Conservation (phyloP, 2,888 invertebrate species). For the Caenorhabditis zanzibari region DNA sequence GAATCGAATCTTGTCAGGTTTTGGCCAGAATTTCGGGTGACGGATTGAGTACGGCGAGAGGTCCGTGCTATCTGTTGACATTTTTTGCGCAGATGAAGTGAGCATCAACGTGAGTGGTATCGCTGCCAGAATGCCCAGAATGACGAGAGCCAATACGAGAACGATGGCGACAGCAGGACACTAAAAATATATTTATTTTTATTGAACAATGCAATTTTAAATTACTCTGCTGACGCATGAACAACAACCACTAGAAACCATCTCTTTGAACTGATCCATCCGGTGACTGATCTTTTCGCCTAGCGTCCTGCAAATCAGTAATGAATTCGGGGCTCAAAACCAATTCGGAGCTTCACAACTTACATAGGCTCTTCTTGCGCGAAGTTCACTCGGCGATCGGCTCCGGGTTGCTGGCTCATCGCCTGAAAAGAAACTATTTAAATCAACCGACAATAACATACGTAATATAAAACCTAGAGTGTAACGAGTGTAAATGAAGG, state of each 20-base stretch:
- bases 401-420: slow-evolving; percentile 45
- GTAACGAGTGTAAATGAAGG: not conserved
- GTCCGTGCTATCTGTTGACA: slow-evolving; percentile 49
- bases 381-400: slow-evolving; percentile 52
- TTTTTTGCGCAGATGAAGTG: slow-evolving; percentile 53
- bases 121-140: slow-evolving; percentile 66
- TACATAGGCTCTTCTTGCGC: slow-evolving; percentile 60
- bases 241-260: slow-evolving; percentile 49
- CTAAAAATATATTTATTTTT: slow-evolving; percentile 28
- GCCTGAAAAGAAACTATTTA: slow-evolving; percentile 11
- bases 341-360: not conserved
- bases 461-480: too few relatives aligned
- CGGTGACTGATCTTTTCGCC: slow-evolving; percentile 62
- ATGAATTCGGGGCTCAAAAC: not conserved
- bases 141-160: slow-evolving; percentile 62
- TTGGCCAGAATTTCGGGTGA: slow-evolving; percentile 61
- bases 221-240: slow-evolving; percentile 42
- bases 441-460: not conserved
- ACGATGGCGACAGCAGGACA: slow-evolving; percentile 71
- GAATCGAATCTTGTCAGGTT: slow-evolving; percentile 49
- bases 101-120: slow-evolving; percentile 61
- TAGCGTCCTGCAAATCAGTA: slow-evolving; percentile 45
- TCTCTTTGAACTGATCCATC: slow-evolving; percentile 63
- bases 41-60: slow-evolving; percentile 29
- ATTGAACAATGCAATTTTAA: not conserved